phyloP scores from a whole-genome alignment of 2,797 vertebrate species.

The Channallabes apus region DNA sequence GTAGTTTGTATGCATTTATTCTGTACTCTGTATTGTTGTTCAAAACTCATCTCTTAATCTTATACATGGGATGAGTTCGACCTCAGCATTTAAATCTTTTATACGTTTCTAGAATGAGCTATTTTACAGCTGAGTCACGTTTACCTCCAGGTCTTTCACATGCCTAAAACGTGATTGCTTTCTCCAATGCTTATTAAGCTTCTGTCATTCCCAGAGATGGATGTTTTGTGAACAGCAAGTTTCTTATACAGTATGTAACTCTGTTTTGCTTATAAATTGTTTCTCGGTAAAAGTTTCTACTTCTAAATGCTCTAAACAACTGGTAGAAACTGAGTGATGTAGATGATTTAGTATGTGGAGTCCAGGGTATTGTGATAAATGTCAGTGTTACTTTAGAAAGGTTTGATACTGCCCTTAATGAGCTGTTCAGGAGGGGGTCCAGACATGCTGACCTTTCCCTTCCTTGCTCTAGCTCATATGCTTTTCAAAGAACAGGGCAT shows the following conservation, averaged over 20 bases:
- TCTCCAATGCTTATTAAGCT: neutral
- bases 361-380: conserved; percentile 35
- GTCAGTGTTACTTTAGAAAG: conserved; percentile 42
- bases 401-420: conserved; percentile 30
- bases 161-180: neutral
- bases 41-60: neutral
- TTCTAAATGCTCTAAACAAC: neutral
- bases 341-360: neutral
- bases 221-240: neutral
- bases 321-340: neutral
- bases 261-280: neutral
- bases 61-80: neutral
- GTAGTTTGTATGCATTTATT: neutral
- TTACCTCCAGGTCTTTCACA: neutral
- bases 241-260: neutral
- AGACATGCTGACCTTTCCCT: conserved; percentile 28
- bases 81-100: neutral
- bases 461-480: neutral
- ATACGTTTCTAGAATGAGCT: neutral
- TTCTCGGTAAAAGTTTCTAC: neutral
- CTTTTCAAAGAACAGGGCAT: conserved; percentile 6
- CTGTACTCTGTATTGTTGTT: neutral
- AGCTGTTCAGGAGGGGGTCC: conserved; percentile 29
- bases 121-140: neutral
- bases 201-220: neutral